Percentiles rank a stretch among this genome's conserved stretches.
Evolutionary conservation across 1,140 invertebrate genomes (phyloP).

Genomic region (Maniola jurtina): DNA sequence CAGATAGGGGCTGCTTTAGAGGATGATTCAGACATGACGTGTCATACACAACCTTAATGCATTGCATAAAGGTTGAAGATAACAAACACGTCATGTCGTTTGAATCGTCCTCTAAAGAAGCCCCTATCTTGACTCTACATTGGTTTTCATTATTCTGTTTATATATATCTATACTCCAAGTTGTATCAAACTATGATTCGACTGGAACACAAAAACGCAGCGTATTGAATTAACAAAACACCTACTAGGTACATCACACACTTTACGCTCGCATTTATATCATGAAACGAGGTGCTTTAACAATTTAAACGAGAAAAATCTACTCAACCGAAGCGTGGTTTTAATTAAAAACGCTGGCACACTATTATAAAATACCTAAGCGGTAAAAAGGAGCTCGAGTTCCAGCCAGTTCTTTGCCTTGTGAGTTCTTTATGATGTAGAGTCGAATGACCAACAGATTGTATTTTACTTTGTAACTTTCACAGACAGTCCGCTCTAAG

Average conservation of each 20-base stretch:
- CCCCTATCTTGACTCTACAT: too few species aligned
- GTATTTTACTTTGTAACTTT: slow-evolving; percentile 35
- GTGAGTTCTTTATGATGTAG: slow-evolving; percentile 13
- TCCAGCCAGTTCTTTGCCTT: slow-evolving; percentile 38
- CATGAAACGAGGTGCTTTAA: slow-evolving; percentile 33
- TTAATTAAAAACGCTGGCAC: slow-evolving; percentile 56
- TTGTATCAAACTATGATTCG: too few species aligned
- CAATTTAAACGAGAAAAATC: slow-evolving; percentile 43
- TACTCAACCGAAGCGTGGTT: slow-evolving; percentile 46
- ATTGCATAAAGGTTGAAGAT: too few species aligned
- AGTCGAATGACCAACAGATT: slow-evolving; percentile 31
- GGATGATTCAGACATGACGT: too few species aligned
- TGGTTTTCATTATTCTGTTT: too few species aligned
- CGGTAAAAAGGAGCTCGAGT: slow-evolving; percentile 28
- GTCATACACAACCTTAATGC: too few species aligned
- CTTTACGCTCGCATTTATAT: slow-evolving; percentile 25
- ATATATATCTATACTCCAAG: too few species aligned
- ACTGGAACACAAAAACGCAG: too few species aligned
- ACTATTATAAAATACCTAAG: slow-evolving; percentile 41
- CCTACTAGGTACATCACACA: slow-evolving; percentile 7
- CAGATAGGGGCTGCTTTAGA: too few species aligned
- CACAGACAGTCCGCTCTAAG: slow-evolving; percentile 16
- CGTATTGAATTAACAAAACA: neutral
- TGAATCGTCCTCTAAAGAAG: too few species aligned
- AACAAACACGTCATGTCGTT: too few species aligned